phyloP scores from a whole-genome alignment of 2,797 vertebrate genomes.

The Dendrocincla tyrannina region DNA sequence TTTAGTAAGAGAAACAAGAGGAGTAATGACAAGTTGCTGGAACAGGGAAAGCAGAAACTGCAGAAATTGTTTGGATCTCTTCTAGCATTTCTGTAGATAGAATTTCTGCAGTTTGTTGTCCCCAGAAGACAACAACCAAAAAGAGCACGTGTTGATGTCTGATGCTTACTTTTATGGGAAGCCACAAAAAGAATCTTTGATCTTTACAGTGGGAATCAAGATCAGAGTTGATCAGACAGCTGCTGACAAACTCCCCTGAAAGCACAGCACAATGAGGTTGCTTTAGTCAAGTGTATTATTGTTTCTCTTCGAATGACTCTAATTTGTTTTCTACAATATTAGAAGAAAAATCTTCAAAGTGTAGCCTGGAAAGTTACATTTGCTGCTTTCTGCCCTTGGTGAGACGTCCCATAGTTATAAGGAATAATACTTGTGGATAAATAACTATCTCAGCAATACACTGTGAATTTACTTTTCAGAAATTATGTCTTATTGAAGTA shows the following conservation, averaged over 20 bases:
- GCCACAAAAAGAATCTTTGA: constrained; percentile 70
- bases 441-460: background rate
- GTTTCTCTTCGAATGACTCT: constrained; percentile 28
- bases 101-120: background rate
- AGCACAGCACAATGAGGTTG: constrained; percentile 61
- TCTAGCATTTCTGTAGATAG: constrained; percentile 11
- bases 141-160: constrained; percentile 37
- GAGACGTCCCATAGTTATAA: background rate
- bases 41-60: background rate
- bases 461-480: background rate
- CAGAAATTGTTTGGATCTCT: background rate
- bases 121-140: background rate
- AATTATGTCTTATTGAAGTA: background rate
- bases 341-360: background rate
- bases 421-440: background rate
- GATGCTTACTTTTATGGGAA: constrained; percentile 66
- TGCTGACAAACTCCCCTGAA: constrained; percentile 63
- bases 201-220: constrained; percentile 65
- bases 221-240: constrained; percentile 70
- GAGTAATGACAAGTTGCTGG: background rate
- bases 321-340: constrained; percentile 55
- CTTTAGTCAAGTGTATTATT: constrained; percentile 65
- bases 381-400: background rate
- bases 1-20: background rate
- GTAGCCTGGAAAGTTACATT: background rate